These are phyloP conservation scores for Melanerpes formicivorus DNA, from an alignment of 2,113 vertebrate species.

Conservation along the genomic window DNA sequence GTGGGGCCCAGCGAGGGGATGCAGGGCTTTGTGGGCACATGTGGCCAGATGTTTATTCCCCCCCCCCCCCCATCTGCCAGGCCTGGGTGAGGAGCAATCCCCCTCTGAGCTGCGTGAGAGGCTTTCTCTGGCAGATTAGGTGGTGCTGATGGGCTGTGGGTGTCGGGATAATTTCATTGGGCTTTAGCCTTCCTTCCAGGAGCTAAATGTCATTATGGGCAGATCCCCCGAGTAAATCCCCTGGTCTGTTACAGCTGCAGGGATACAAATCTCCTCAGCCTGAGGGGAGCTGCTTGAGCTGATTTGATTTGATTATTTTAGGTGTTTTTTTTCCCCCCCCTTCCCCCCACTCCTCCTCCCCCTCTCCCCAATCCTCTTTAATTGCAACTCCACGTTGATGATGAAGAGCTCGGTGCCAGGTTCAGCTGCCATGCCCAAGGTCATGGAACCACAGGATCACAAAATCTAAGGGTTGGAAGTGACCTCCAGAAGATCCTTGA, in stretches of 20 bases:
- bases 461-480: too few species aligned
- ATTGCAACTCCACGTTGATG: rapidly evolving
- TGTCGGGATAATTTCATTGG: constrained; percentile 16
- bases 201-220: constrained; percentile 48
- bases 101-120: background rate
- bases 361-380: background rate
- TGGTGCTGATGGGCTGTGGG: background rate
- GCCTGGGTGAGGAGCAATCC: background rate
- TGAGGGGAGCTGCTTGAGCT: background rate
- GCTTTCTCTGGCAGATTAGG: constrained; percentile 19
- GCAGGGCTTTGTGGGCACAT: background rate
- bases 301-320: background rate
- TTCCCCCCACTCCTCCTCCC: too few species aligned
- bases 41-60: constrained; percentile 2
- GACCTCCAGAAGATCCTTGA: too few species aligned
- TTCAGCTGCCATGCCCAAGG: background rate
- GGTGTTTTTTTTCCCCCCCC: too few species aligned
- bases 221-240: constrained; percentile 44
- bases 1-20: rapidly evolving
- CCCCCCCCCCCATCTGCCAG: background rate
- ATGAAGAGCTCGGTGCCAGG: rapidly evolving
- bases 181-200: constrained; percentile 37
- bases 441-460: background rate
- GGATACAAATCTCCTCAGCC: constrained; percentile 38
- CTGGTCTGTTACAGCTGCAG: background rate